Evolutionary conservation across 2,113 vertebrate species (phyloP).

Genomic region (Protobothrops flavoviridis): DNA sequence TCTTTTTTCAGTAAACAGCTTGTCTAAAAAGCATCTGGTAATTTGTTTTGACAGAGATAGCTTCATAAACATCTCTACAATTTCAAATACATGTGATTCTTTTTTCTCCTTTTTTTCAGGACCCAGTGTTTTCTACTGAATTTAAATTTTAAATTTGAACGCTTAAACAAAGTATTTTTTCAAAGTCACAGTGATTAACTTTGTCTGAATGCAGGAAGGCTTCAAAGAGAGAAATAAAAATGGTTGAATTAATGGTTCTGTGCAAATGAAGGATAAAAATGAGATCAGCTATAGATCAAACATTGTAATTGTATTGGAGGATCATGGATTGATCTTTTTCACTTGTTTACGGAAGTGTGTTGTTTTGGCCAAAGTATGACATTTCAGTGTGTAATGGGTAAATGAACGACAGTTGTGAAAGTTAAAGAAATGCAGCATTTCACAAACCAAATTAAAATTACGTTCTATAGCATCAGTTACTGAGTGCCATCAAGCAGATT

Average conservation of each 20-base stretch:
- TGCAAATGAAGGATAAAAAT: background rate
- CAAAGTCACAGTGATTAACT: constrained; percentile 6
- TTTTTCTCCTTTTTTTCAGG: background rate
- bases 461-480: background rate
- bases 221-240: background rate
- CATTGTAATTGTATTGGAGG: background rate
- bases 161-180: background rate
- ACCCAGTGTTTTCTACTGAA: background rate
- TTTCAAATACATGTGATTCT: background rate
- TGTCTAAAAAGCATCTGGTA: background rate
- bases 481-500: background rate
- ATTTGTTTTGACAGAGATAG: constrained; percentile 7
- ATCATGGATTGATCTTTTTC: background rate
- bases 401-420: background rate
- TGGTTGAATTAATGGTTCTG: background rate
- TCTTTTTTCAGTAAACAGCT: background rate
- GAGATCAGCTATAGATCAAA: background rate
- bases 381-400: background rate
- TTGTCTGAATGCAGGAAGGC: background rate
- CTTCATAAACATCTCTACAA: background rate
- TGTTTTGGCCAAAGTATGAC: background rate
- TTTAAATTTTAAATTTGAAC: background rate
- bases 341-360: background rate
- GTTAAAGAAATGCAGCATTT: background rate
- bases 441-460: background rate